Evolutionary conservation across 2,113 vertebrate species (phyloP), one percentile per base, ranked within the genome.

Genomic region (Columbina picui): DNA sequence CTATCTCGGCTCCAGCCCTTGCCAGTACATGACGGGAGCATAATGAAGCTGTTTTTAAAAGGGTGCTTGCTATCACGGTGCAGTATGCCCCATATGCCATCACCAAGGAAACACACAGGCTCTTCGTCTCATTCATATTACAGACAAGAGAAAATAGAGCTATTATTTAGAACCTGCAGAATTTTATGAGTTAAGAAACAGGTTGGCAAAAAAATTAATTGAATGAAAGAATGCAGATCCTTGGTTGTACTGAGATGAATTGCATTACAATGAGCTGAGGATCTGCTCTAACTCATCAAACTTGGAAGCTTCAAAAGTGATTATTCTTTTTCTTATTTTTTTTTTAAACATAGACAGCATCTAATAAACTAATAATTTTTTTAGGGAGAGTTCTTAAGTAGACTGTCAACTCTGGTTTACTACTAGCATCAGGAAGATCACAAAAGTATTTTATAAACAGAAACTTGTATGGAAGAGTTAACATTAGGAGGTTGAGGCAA

Each of bases 31-130:
- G 84, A 65, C 93, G 64, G 86, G 34, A 95, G 30, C 71, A 84
- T 82, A 92, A 95, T 45, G 86, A 95, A 96, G 84, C 81, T 90
- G 78, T 34, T 96, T 91, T 84, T 68, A 93, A 95, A 63, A 93
- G 69, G 71, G 38, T 86, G 38, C 88, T 93, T 70, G 67, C 68
- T 93, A 82, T 68, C 65, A 13, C n/a, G 13, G 49, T 11, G 38
- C 89, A 74, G 57, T 7, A 3, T 57, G 77, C 79, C 87, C n/a
- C 2, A 67, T 53, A 76, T 19, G 5, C 64, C 73, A 84, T 77
- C 88, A 69, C 45, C 30, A 39, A 77, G 70, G 34, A 84, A 82
- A 52, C 23, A 90, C 92, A 81, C 27, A 39, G 36, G 53, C 50
- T 87, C 55, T 78, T 89, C 76, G 76, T 91, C 88, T 70, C 84